Evolutionary conservation across 2,797 vertebrate species (phyloP).

Genomic region (Odontamblyopus lacepedii): DNA sequence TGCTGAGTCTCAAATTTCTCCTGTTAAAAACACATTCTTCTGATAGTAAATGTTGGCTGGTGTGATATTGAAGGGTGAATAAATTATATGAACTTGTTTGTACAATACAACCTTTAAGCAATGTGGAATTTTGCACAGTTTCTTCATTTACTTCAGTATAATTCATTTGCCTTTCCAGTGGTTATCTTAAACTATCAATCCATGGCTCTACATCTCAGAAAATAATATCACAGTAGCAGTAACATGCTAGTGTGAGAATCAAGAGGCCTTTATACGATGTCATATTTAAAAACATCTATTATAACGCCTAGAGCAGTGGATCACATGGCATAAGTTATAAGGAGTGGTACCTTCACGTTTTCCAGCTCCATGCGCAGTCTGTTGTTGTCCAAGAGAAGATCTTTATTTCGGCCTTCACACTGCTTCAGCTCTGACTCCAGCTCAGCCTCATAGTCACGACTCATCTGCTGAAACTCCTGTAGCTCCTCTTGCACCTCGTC

Average conservation of each 20-base stretch:
- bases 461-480: constrained; percentile 96
- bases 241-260: constrained; percentile 21
- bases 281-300: not conserved
- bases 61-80: not conserved
- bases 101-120: constrained; percentile 17
- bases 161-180: constrained; percentile 36
- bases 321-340: constrained; percentile 3
- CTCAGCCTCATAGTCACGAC: constrained; percentile 95
- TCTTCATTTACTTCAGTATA: constrained; percentile 22
- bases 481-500: constrained; percentile 88
- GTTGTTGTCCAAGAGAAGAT: constrained; percentile 88
- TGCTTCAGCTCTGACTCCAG: constrained; percentile 93
- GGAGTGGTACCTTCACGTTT: constrained; percentile 81
- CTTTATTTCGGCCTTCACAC: constrained; percentile 88
- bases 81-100: not conserved
- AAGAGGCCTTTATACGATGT: not conserved
- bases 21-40: constrained; percentile 59
- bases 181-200: constrained; percentile 58
- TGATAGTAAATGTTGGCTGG: not conserved
- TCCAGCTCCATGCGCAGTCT: constrained; percentile 89
- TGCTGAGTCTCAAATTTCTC: constrained; percentile 92
- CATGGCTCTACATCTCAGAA: constrained; percentile 49
- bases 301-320: constrained; percentile 13
- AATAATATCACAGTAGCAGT: constrained; percentile 23
- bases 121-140: constrained; percentile 33